These are phyloP conservation scores for Chlorops oryzae DNA, from an alignment of 1,140 invertebrate genomes.

Conservation along the genomic window DNA sequence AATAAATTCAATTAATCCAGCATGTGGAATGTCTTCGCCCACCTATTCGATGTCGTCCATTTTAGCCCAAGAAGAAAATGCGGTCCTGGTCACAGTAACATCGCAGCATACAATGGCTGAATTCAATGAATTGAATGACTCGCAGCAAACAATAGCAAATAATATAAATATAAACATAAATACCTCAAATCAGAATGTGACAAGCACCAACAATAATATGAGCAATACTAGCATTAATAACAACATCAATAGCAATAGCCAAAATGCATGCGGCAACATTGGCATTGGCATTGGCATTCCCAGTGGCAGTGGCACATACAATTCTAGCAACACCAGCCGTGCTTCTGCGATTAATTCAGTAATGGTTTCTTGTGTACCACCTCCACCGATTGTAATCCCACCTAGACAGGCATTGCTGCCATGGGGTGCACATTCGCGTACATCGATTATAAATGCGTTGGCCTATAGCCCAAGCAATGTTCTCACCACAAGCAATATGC, in stretches of 20 bases:
- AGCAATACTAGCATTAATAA: background rate
- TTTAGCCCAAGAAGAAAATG: too few relatives aligned
- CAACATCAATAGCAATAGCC: background rate
- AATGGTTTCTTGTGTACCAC: slow-evolving; percentile 7
- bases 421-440: slow-evolving; percentile 41
- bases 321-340: slow-evolving; percentile 2
- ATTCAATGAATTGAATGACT: too few relatives aligned
- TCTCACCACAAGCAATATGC: too few relatives aligned
- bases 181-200: too few relatives aligned
- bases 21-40: too few relatives aligned
- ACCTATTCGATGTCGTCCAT: too few relatives aligned
- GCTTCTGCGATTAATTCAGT: too few relatives aligned
- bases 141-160: too few relatives aligned
- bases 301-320: slow-evolving; percentile 13
- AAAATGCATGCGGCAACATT: slow-evolving; percentile 1
- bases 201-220: background rate
- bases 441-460: slow-evolving; percentile 41
- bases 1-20: too few relatives aligned
- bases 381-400: slow-evolving; percentile 31
- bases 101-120: too few relatives aligned
- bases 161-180: too few relatives aligned
- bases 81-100: too few relatives aligned
- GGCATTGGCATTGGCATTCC: background rate
- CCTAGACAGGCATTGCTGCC: slow-evolving; percentile 40
- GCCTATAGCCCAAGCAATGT: slow-evolving; percentile 13